phyloP scores from a whole-genome alignment of 2,797 vertebrate genomes.

The Diplodus sargus region DNA sequence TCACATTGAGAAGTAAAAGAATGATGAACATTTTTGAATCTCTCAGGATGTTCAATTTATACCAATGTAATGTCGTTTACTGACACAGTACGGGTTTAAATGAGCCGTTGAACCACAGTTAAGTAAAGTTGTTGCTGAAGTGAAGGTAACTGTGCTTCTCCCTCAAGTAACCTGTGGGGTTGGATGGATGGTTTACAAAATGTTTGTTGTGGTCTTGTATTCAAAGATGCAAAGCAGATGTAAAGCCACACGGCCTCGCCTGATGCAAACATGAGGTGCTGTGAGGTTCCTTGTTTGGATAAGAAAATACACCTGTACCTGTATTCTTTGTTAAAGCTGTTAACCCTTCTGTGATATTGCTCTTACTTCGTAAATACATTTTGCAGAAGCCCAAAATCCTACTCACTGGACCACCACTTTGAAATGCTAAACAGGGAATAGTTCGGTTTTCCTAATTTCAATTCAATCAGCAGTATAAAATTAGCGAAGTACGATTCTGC shows the following conservation, averaged over 20 bases:
- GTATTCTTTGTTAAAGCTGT: not conserved
- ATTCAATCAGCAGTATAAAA: no score
- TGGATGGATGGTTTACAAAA: conserved; percentile 3
- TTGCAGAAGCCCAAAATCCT: no score
- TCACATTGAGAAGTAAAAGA: not conserved
- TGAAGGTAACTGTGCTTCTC: not conserved
- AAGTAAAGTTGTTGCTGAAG: not conserved
- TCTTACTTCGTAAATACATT: no score
- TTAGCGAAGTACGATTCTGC: no score
- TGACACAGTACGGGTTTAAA: not conserved
- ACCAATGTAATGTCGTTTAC: not conserved
- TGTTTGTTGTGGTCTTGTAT: not conserved
- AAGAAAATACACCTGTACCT: not conserved
- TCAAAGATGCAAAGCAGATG: conserved; percentile 30
- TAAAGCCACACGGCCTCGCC: conserved; percentile 4
- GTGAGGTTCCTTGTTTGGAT: not conserved
- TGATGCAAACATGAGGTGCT: conserved; percentile 1
- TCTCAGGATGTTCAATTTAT: not conserved
- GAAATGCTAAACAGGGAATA: no score
- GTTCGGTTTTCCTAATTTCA: no score
- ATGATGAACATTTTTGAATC: not conserved
- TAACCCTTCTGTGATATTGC: no score
- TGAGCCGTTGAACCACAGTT: not conserved
- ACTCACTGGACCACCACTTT: no score
- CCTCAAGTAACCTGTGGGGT: no score